Evolutionary conservation across 2,888 invertebrate genomes (phyloP), one percentile per base, ranked within the genome.

Genomic region (Oscheius sp.): DNA sequence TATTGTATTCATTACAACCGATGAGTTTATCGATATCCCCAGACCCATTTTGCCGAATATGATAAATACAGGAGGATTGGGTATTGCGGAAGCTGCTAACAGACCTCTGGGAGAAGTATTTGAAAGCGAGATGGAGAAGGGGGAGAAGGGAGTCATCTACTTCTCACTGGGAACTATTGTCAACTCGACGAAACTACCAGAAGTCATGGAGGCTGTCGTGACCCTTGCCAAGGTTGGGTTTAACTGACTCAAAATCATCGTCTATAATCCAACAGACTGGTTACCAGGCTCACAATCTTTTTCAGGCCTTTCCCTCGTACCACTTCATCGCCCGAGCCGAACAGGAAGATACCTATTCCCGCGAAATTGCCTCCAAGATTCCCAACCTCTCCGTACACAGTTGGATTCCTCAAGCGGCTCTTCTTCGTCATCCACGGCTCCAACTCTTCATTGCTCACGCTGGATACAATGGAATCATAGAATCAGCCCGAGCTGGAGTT

Each of bases 401-500:
- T 42, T 85, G 85, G 85, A 75, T 77, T 13, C 83, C 84, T 0
- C 85, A 85, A 53, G 51, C 80, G 5, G 79, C 75, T 1, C 73
- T 84, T 51, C 66, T 84, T 1, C 58, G 83, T 76, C 86, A 86
- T 73, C 79, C 81, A 5, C 77, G 77, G 29, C 57, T 84, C 37
- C 79, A 77, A 58, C 42, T 78, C 9, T 86, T 86, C 79, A 85
- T 86, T 47, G 85, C 86, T 2, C 86, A 86, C 66, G 81, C 79
- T 9, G 86, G 86, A 0, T 87, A 86, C 66, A 87, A 87, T 70
- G 81, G 84, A 60, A 51, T 86, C 13, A 75, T 86, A 74, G 86
- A 86, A 74, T 77, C 85, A 1, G 83, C 86, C 1, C 58, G 77
- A 50, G 65, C 73, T 13, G 86, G 84, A 48, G 78, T 82, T 55